These are phyloP conservation scores for Microctonus hyperodae DNA, from an alignment of 2,888 invertebrate genomes.

Conservation along the genomic window DNA sequence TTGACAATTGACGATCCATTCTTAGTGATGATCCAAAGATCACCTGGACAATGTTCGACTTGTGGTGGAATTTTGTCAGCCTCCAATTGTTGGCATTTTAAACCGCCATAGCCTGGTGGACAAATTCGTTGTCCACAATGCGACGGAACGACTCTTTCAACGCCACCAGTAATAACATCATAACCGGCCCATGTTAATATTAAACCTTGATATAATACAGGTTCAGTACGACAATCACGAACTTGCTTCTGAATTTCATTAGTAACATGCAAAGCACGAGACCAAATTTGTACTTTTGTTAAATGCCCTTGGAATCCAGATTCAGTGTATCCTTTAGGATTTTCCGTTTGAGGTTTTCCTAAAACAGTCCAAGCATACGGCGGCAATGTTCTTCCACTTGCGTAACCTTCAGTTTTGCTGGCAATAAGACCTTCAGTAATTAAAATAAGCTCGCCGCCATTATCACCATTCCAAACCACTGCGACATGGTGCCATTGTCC, in stretches of 20 bases:
- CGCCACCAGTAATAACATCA: slow-evolving; percentile 86
- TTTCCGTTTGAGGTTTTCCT: slow-evolving; percentile 78
- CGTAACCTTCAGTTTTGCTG: slow-evolving; percentile 90
- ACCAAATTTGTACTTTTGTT: slow-evolving; percentile 95
- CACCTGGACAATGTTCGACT: slow-evolving; percentile 91
- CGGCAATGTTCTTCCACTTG: slow-evolving; percentile 80
- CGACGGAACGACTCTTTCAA: slow-evolving; percentile 89
- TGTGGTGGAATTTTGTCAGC: slow-evolving; percentile 86
- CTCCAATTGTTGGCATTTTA: slow-evolving; percentile 83
- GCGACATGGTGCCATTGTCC: slow-evolving; percentile 97
- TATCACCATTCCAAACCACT: slow-evolving; percentile 90
- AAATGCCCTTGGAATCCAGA: slow-evolving; percentile 95
- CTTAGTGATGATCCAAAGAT: slow-evolving; percentile 92
- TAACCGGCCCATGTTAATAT: slow-evolving; percentile 94
- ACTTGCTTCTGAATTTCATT: slow-evolving; percentile 94
- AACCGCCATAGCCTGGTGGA: slow-evolving; percentile 85
- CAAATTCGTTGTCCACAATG: slow-evolving; percentile 91
- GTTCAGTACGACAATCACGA: slow-evolving; percentile 89
- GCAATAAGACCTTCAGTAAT: slow-evolving; percentile 97
- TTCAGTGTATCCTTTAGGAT: slow-evolving; percentile 82
- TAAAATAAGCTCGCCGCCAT: slow-evolving; percentile 84
- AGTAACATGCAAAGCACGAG: slow-evolving; percentile 87
- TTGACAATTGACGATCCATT: slow-evolving; percentile 89
- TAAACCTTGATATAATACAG: slow-evolving; percentile 85
- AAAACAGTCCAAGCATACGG: slow-evolving; percentile 90